Evolutionary conservation across 2,888 invertebrate genomes (phyloP), one percentile per base, ranked within the genome.

Genomic region (Lasius platythorax): DNA sequence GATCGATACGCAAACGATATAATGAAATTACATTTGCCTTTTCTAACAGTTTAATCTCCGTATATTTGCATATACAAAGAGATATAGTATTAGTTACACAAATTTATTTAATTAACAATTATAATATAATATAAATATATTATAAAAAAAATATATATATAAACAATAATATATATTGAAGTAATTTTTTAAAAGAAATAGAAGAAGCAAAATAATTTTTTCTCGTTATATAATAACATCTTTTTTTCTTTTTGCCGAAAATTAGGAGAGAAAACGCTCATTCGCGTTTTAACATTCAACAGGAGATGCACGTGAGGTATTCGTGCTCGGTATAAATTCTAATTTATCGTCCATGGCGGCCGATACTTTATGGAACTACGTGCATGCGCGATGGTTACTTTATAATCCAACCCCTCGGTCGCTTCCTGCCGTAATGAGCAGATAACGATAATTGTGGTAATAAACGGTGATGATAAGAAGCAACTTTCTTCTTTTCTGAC

Each of bases 381-480:
- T 82, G 78, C 82, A 66, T 66, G 40, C 40, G 43, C 82, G 64
- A 63, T 64, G 37, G 63, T 53, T 78, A 64, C 64, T 82, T 78
- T 82, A 82, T 82, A 76, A 82, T 64, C 40, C 82, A 76, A 40
- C 82, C 63, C 63, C 50, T 61, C 72, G 58, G 33, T 61, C 73
- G 58, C 58, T 79, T 68, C 40, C 76, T 40, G 68, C 56, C n/a
- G n/a, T 78, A 78, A 78, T 78, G 76, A 68, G 76, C 76, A 68
- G 76, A 78, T 78, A 78, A 78, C 76, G 76, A 78, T 78, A 78
- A 78, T 78, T 68, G 68, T 37, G 56, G 68, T 68, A 78, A 76
- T 76, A 76, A 76, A 76, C 37, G 53, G 68, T 40, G 37, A 78
- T 68, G 68, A 40, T 61, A 78, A 78, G 76, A 40, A 37, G 56